These are phyloP conservation scores for Corvus hawaiiensis DNA, from an alignment of 2,113 vertebrate species.

Conservation along the genomic window DNA sequence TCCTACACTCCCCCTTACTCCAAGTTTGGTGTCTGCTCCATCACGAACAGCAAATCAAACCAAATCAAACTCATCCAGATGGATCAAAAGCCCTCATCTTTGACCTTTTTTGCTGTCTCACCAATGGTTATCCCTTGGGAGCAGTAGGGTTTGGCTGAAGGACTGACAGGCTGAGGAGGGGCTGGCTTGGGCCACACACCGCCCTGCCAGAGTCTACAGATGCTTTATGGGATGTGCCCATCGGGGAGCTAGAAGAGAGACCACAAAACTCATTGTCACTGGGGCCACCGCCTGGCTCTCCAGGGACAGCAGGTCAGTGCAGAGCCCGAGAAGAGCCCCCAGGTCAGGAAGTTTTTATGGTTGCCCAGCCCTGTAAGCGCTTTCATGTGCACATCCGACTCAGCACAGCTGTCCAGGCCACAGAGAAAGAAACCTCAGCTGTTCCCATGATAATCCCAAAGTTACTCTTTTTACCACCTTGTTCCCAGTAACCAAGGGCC, in stretches of 20 bases:
- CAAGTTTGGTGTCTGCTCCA: not conserved
- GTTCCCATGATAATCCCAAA: not conserved
- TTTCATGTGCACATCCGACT: not conserved
- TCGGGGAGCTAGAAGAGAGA: not conserved
- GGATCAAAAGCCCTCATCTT: not conserved
- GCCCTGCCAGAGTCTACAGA: not conserved
- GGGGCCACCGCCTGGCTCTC: not conserved
- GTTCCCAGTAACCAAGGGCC: not conserved
- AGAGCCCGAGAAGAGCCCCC: not conserved
- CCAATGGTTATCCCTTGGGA: not conserved
- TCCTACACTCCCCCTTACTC: not conserved
- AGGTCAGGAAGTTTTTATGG: not conserved
- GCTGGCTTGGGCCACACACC: not conserved
- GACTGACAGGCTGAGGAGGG: not conserved
- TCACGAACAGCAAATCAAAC: not conserved
- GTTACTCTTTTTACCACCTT: not conserved
- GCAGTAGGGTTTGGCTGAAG: not conserved
- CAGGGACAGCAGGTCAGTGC: not conserved
- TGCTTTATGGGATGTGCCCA: not conserved
- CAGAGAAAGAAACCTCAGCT: constrained; percentile 16
- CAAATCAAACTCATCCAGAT: not conserved
- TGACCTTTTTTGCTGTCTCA: not conserved
- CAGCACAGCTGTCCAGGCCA: not conserved
- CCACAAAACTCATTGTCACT: not conserved
- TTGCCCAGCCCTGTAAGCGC: constrained; percentile 1